Percentiles rank a stretch among this genome's conserved stretches.
phyloP scores from a whole-genome alignment of 2,113 vertebrate species.

The Rissa tridactyla region DNA sequence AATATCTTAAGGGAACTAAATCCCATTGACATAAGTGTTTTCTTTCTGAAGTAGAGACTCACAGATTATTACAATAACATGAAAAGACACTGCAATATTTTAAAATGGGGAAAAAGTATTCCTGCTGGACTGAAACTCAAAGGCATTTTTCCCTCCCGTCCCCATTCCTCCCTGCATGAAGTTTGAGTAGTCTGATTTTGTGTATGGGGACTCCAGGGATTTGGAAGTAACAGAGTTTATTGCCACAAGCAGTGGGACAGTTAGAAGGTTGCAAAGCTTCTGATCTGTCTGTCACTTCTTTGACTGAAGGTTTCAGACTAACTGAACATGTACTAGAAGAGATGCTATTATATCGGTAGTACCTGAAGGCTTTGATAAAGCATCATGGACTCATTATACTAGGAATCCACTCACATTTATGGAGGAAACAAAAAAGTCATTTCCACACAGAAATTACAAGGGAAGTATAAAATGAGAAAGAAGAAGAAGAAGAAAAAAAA shows the following conservation, averaged over 20 bases:
- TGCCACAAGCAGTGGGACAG: neutral
- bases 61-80: neutral
- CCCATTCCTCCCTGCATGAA: neutral
- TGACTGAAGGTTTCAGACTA: neutral
- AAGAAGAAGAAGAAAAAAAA: too few relatives aligned
- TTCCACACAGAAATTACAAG: conserved; percentile 1
- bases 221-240: neutral
- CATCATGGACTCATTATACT: neutral
- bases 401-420: neutral
- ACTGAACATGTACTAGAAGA: neutral
- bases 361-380: neutral
- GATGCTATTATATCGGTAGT: neutral
- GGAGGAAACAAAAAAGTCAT: neutral
- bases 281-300: neutral
- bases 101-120: neutral
- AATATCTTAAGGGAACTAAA: neutral
- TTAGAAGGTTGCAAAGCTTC: neutral
- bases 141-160: neutral
- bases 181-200: neutral
- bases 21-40: neutral
- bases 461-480: neutral
- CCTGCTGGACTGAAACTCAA: neutral
- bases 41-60: neutral
- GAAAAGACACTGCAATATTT: neutral
- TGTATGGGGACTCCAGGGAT: neutral